Percentiles rank a stretch among this genome's conserved stretches.
These are phyloP conservation scores for Samia ricini DNA, from an alignment of 1,140 invertebrate genomes.

Conservation along the genomic window DNA sequence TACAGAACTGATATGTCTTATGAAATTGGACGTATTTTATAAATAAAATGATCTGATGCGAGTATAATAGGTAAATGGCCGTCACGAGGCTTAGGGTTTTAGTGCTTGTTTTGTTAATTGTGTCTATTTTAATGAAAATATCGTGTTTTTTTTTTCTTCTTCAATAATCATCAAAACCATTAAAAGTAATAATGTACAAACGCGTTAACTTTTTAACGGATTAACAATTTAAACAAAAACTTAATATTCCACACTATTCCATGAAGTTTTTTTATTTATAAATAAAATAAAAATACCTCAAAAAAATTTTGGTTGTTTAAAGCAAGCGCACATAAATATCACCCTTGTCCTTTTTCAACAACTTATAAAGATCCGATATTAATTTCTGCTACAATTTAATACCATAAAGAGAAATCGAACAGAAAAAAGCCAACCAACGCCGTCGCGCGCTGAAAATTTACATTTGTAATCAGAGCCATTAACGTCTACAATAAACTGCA, in stretches of 20 bases:
- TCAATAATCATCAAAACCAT: too few relatives aligned
- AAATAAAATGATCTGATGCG: constrained; percentile 67
- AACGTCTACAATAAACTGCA: constrained; percentile 75
- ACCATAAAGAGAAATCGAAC: constrained; percentile 67
- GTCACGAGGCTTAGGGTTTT: constrained; percentile 16
- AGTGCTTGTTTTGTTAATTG: constrained; percentile 18
- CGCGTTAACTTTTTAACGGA: too few relatives aligned
- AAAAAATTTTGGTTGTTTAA: constrained; percentile 22
- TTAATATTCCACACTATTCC: too few relatives aligned
- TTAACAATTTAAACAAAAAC: too few relatives aligned
- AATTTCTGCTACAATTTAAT: constrained; percentile 71
- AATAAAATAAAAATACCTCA: background rate
- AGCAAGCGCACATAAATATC: background rate
- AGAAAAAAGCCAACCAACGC: constrained; percentile 73
- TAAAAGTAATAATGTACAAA: too few relatives aligned
- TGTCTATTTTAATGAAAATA: background rate
- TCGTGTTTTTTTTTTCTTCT: constrained; percentile 37
- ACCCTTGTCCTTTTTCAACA: background rate
- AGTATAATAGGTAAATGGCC: constrained; percentile 63
- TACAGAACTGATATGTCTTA: constrained; percentile 38
- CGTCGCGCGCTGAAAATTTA: constrained; percentile 74
- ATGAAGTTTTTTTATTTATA: constrained; percentile 11
- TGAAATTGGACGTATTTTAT: constrained; percentile 55
- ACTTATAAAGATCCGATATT: constrained; percentile 28
- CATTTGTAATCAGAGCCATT: constrained; percentile 76